Conservation (phyloP, 1,140 invertebrate species). For the Leptinotarsa texana region DNA sequence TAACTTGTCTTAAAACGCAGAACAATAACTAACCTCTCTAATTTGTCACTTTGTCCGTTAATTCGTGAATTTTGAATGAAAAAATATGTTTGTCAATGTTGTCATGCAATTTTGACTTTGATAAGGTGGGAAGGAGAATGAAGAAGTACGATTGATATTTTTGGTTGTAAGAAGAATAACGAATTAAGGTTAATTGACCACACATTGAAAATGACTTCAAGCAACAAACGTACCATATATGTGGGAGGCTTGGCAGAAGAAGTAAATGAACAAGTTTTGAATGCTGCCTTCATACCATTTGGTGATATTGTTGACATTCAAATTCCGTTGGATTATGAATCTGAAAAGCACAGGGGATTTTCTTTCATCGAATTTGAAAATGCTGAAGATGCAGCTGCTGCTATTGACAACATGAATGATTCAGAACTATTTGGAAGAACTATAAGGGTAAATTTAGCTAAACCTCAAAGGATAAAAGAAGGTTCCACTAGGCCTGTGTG, state of each 20-base stretch:
- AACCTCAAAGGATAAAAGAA: slow-evolving; percentile 94
- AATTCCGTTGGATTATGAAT: slow-evolving; percentile 97
- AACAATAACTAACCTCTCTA: too few relatives aligned
- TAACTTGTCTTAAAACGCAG: too few relatives aligned
- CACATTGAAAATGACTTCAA: slow-evolving; percentile 31
- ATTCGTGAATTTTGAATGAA: too few relatives aligned
- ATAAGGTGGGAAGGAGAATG: too few relatives aligned
- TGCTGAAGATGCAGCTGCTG: slow-evolving; percentile 91
- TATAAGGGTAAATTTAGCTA: slow-evolving; percentile 95
- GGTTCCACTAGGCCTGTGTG: slow-evolving; percentile 93
- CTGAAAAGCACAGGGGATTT: slow-evolving; percentile 95
- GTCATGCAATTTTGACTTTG: too few relatives aligned
- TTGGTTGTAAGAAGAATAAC: too few relatives aligned
- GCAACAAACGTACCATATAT: slow-evolving; percentile 73
- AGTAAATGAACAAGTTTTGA: slow-evolving; percentile 93
- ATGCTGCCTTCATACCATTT: slow-evolving; percentile 97
- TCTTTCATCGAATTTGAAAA: slow-evolving; percentile 98
- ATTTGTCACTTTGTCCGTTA: too few relatives aligned
- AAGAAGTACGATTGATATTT: too few relatives aligned
- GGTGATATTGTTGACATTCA: slow-evolving; percentile 97
- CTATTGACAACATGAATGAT: slow-evolving; percentile 99
- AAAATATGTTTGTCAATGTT: too few relatives aligned
- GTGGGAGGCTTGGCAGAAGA: slow-evolving; percentile 94
- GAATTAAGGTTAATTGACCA: too few relatives aligned
- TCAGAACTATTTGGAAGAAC: slow-evolving; percentile 97